Conservation (phyloP, 1,140 invertebrate species). For the Aporrectodea caliginosa region DNA sequence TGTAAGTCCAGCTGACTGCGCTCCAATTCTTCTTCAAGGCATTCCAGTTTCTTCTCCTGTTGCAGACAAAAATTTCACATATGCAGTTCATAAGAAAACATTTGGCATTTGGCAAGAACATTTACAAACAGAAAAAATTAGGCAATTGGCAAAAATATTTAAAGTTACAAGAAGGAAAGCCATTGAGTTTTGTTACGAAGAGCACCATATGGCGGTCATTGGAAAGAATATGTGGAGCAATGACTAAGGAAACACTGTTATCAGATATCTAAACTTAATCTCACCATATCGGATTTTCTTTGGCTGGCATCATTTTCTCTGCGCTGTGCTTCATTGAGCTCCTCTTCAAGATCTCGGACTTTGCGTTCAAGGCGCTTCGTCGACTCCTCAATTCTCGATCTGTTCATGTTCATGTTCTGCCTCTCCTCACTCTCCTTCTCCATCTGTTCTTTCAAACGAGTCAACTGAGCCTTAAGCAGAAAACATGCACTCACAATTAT, state of each 20-base stretch:
- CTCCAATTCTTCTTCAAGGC: slow-evolving; percentile 54
- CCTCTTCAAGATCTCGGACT: slow-evolving; percentile 69
- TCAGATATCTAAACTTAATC: too few relatives aligned
- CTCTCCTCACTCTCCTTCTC: slow-evolving; percentile 74
- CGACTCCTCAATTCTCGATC: slow-evolving; percentile 71
- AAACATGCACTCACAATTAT: not conserved
- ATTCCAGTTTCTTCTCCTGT: slow-evolving; percentile 52
- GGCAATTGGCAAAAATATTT: too few relatives aligned
- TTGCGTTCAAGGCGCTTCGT: slow-evolving; percentile 68
- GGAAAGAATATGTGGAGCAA: too few relatives aligned
- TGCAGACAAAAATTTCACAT: not conserved
- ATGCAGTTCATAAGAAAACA: too few relatives aligned
- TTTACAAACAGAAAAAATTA: too few relatives aligned
- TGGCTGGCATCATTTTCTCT: slow-evolving; percentile 69
- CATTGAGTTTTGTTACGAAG: too few relatives aligned
- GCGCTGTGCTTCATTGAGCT: slow-evolving; percentile 63
- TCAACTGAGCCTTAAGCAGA: slow-evolving; percentile 64
- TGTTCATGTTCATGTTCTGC: slow-evolving; percentile 67
- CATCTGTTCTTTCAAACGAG: slow-evolving; percentile 74
- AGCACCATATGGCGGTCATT: too few relatives aligned
- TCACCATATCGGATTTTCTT: slow-evolving; percentile 57
- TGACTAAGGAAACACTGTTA: too few relatives aligned
- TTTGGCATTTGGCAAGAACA: too few relatives aligned
- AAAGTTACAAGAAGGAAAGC: too few relatives aligned
- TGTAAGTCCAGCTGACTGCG: slow-evolving; percentile 67